phyloP scores from a whole-genome alignment of 1,140 invertebrate species.

The Galleria mellonella region DNA sequence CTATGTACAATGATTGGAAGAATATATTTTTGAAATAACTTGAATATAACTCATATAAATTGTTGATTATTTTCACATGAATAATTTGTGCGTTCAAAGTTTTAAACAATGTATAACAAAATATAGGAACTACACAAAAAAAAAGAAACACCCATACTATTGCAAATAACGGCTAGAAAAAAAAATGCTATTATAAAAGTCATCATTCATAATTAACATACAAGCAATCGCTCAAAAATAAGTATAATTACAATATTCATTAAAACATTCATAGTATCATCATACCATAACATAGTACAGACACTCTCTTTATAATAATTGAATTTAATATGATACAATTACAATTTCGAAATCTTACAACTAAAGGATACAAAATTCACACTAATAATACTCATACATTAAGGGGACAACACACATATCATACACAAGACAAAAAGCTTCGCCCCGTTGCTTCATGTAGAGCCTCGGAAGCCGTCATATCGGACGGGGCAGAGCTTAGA shows the following conservation, averaged over 20 bases:
- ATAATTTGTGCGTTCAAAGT: conserved; percentile 9
- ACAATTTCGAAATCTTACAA: conserved; percentile 65
- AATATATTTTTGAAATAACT: conserved; percentile 8
- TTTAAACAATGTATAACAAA: conserved; percentile 1
- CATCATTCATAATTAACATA: conserved; percentile 36
- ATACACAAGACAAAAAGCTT: conserved; percentile 15
- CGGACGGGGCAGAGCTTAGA: neutral
- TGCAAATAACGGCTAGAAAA: too few relatives aligned
- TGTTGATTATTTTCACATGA: neutral
- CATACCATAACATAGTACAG: conserved; percentile 14
- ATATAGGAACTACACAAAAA: conserved; percentile 7
- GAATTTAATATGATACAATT: conserved; percentile 53
- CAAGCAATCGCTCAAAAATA: conserved; percentile 45
- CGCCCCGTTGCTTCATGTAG: neutral
- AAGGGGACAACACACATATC: conserved; percentile 27
- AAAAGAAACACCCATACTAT: neutral
- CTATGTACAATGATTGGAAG: conserved; percentile 30
- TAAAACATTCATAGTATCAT: conserved; percentile 12
- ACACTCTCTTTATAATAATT: conserved; percentile 13
- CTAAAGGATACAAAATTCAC: conserved; percentile 64
- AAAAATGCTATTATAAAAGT: neutral
- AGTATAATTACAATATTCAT: conserved; percentile 29
- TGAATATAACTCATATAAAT: neutral
- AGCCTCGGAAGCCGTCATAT: neutral
- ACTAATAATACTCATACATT: conserved; percentile 64